Evolutionary conservation across 2,888 invertebrate genomes (phyloP), one percentile per base, ranked within the genome.

Genomic region (Eupithecia tripunctaria): DNA sequence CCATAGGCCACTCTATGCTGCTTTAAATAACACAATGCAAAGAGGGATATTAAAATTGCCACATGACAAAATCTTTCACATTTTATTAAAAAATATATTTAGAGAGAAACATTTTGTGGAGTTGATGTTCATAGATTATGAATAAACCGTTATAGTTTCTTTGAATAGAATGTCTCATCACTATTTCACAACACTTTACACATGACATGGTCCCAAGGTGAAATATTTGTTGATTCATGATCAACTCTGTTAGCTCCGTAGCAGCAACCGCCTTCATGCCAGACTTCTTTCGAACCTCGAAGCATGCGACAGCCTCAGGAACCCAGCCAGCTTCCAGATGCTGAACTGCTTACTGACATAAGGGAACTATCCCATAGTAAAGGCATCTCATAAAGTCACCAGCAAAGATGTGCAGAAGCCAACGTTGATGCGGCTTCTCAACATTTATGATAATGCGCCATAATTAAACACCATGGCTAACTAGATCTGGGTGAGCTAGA

Each of bases 1-100:
- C 90, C 84, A 85, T 85, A 80, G 86, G 88, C 87, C 82, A 85
- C 89, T 87, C 86, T 85, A 87, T 86, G 89, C 88, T 87, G 85
- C 87, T 85, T 80, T 86, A 86, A 88, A 89, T 85, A 82, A 84
- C 84, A 90, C 89, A 89, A 80, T 79, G 81, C 82, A 89, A 64
- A 64, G 88, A 86, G 86, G 89, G 88, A 88, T 86, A 88, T 82
- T 84, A 75, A 75, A 85, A 84, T 84, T 86, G 85, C 82, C 85
- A 88, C 83, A 89, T 84, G 82, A 78, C 75, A 76, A 74, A 72
- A 73, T 78, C 65, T 70, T 74, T 80, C 76, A 75, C 70, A 79
- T 78, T 81, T 75, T 78, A 70, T 80, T 70, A 64, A 75, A 78
- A 79, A 32, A 59, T 38, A 32, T 21, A 64, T 12, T 41, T 21